A percentile compares a stretch with the other conserved stretches of the same genome.
These are phyloP conservation scores for Sylvicola cinctus DNA, from an alignment of 2,888 invertebrate species.

Conservation along the genomic window DNA sequence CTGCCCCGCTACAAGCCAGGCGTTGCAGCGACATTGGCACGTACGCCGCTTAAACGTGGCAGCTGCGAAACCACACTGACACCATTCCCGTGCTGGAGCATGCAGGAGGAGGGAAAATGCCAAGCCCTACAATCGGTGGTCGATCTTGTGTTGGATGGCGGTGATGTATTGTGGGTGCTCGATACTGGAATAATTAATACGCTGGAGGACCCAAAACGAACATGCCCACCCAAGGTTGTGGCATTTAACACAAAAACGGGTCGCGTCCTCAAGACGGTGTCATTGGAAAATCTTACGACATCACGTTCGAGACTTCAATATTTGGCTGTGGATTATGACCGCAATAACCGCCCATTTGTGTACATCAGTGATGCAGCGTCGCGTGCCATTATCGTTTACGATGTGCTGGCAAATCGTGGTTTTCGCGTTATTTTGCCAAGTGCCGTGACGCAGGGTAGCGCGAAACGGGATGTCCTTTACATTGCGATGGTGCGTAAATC, in stretches of 20 bases:
- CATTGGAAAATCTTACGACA: conserved; percentile 29
- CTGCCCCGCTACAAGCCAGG: conserved; percentile 38
- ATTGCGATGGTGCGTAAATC: conserved; percentile 30
- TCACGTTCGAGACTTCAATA: conserved; percentile 34
- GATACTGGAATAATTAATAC: conserved; percentile 38
- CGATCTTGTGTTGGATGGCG: conserved; percentile 38
- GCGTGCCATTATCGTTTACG: conserved; percentile 28
- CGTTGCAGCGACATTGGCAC: conserved; percentile 36
- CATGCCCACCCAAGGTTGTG: conserved; percentile 37
- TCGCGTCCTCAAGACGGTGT: conserved; percentile 34
- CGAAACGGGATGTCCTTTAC: conserved; percentile 34
- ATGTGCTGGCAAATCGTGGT: conserved; percentile 28
- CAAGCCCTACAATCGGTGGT: conserved; percentile 47
- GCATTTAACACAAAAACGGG: conserved; percentile 34
- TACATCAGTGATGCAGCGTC: conserved; percentile 21
- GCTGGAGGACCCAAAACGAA: conserved; percentile 32
- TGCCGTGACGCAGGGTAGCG: conserved; percentile 23
- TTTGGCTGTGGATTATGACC: conserved; percentile 33
- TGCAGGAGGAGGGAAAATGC: conserved; percentile 49
- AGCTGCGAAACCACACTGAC: conserved; percentile 29
- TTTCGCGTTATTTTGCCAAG: conserved; percentile 35
- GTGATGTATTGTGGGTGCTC: conserved; percentile 35
- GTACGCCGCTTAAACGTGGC: conserved; percentile 28
- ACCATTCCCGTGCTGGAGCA: conserved; percentile 45
- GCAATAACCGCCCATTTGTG: conserved; percentile 27